Evolutionary conservation across 2,797 vertebrate species (phyloP).

Genomic region (Ataeniobius toweri): DNA sequence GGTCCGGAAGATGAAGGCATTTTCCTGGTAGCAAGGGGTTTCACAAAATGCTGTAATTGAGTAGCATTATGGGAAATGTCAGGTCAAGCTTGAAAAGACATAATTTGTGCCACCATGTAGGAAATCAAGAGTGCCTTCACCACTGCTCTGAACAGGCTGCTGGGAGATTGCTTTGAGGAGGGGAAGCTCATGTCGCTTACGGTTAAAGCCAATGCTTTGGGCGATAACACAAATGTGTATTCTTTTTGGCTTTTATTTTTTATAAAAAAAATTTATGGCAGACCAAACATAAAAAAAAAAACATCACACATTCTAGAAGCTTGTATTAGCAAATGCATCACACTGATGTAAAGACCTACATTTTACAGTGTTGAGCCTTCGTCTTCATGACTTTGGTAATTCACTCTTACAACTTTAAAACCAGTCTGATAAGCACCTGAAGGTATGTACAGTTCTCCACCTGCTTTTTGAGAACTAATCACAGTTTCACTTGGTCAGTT

Average conservation of each 20-base stretch:
- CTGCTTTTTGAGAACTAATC: not conserved
- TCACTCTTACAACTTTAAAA: not conserved
- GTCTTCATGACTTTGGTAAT: not conserved
- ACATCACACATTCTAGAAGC: too few species aligned
- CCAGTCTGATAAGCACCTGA: not conserved
- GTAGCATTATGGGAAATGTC: conserved; percentile 5
- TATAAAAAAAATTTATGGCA: too few species aligned
- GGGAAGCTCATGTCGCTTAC: not conserved
- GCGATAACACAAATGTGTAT: not conserved
- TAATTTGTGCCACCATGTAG: not conserved
- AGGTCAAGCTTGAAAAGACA: conserved; percentile 8
- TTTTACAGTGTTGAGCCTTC: not conserved
- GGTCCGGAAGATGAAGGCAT: not conserved
- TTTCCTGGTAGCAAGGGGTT: not conserved
- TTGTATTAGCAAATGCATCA: not conserved
- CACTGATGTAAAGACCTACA: not conserved
- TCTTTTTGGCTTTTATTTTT: not conserved
- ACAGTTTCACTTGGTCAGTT: not conserved
- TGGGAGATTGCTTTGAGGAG: not conserved
- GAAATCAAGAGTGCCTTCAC: not conserved
- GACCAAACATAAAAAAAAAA: not conserved
- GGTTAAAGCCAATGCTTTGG: not conserved
- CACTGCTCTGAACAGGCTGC: not conserved
- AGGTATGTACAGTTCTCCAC: not conserved
- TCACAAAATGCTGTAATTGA: not conserved